Base-by-base conservation (phyloP, 2,797 vertebrate species). In the Gallinago solitaria region DNA sequence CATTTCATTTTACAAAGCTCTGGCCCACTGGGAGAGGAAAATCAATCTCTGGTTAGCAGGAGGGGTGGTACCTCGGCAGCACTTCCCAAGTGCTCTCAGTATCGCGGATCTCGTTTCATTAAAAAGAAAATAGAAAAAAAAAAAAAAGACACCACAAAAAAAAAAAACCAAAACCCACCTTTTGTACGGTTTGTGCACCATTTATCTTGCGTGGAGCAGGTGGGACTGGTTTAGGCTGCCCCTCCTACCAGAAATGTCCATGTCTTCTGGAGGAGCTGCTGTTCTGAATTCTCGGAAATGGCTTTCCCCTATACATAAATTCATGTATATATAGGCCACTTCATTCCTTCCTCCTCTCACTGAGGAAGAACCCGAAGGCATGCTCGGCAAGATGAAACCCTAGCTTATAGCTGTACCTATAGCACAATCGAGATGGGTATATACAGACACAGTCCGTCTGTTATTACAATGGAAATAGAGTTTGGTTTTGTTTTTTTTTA, bases 321-420 rank as follows among this genome's bases (percentile, higher is more conserved):
- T 33, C 6, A 35, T 2, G 37, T 79, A 30, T 35, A 37, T 16
- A 14, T 37, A 91, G 63, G 82, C 51, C 83, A 92, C 84, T 61
- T 83, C 25, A 6, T 75, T 85, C 69, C 61, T 73, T 65, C 78
- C 71, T 87, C 77, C 33, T 91, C 68, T 75, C 50, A 15, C 25
- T 0, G 33, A 89, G 94, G 91, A 90, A 53, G 70, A 65, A 51
- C 67, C 65, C 83, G 82, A 84, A 96, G 94, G 93, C 87, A 83
- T 79, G 86, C 74, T 86, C 43, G 76, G 89, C 64, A 83, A 78
- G 67, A 45, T 15, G 59, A 93, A 79, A 56, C 39, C 76, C 64
- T 75, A 41, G n/a, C 1, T 4, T 13, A 21, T 2, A 79, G 50
- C 76, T 67, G 50, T 73, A 79, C 59, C 50, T 70, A 15, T 23